Conservation (phyloP, 1,140 invertebrate genomes). For the Linepithema humile region DNA sequence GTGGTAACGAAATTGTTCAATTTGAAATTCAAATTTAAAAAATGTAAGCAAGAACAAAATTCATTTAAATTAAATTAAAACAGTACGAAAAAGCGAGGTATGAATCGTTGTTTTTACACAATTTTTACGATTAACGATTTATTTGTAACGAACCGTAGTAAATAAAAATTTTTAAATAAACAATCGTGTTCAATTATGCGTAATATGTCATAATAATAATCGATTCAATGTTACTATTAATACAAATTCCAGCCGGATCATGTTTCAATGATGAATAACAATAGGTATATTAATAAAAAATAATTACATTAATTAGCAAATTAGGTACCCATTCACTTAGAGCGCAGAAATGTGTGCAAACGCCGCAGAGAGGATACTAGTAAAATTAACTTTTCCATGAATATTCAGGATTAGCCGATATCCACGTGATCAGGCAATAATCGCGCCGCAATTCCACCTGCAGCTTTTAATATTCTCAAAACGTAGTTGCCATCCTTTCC, state of each 20-base stretch:
- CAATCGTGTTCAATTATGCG: background rate
- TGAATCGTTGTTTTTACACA: background rate
- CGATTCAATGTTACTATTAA: slow-evolving; percentile 16
- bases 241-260: slow-evolving; percentile 7
- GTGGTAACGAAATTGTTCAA: background rate
- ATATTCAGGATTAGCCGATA: slow-evolving; percentile 21
- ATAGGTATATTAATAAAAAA: slow-evolving; percentile 12
- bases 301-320: slow-evolving; percentile 44
- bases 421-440: slow-evolving; percentile 15
- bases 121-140: background rate
- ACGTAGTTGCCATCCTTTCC: slow-evolving; percentile 33
- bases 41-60: too few species aligned
- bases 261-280: slow-evolving; percentile 15
- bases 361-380: background rate
- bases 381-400: slow-evolving; percentile 15
- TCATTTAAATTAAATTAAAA: too few species aligned
- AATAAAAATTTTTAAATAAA: too few species aligned
- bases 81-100: background rate
- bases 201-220: slow-evolving; percentile 15
- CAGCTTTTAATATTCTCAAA: slow-evolving; percentile 35
- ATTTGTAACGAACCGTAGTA: too few species aligned
- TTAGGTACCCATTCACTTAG: background rate
- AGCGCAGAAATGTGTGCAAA: background rate
- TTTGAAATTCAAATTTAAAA: slow-evolving; percentile 14
- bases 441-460: slow-evolving; percentile 33